Percentiles rank a stretch among this genome's conserved stretches.
Evolutionary conservation across 2,113 vertebrate species (phyloP).

Genomic region (Sylvietta virens): DNA sequence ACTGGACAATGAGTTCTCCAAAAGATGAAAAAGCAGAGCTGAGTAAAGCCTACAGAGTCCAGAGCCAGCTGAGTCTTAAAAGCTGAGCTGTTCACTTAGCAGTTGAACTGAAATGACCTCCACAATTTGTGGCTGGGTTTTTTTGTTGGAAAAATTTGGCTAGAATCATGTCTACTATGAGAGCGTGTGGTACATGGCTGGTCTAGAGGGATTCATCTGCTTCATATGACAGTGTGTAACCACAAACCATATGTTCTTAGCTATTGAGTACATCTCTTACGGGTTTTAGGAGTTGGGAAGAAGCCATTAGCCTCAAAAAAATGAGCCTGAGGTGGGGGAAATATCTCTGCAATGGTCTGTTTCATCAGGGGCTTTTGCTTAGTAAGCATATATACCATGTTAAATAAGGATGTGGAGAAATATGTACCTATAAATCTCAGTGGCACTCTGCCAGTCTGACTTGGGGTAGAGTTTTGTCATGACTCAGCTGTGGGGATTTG

Average conservation of each 20-base stretch:
- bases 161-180: background rate
- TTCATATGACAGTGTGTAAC: background rate
- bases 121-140: background rate
- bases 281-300: background rate
- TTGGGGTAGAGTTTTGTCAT: background rate
- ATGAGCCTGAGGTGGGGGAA: background rate
- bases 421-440: background rate
- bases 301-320: background rate
- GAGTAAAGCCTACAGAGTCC: background rate
- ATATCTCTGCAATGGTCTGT: background rate
- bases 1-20: background rate
- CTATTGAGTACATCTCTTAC: background rate
- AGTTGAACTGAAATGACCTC: background rate
- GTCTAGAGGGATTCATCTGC: background rate
- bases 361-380: background rate
- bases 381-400: background rate
- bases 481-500: background rate
- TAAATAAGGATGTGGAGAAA: background rate
- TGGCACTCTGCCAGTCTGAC: background rate
- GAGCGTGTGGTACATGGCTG: background rate
- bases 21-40: background rate
- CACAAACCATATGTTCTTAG: background rate
- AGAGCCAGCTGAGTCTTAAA: background rate
- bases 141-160: background rate
- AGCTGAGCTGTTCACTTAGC: background rate